phyloP scores from a whole-genome alignment of 2,113 vertebrate genomes.

The Caracal caracal region DNA sequence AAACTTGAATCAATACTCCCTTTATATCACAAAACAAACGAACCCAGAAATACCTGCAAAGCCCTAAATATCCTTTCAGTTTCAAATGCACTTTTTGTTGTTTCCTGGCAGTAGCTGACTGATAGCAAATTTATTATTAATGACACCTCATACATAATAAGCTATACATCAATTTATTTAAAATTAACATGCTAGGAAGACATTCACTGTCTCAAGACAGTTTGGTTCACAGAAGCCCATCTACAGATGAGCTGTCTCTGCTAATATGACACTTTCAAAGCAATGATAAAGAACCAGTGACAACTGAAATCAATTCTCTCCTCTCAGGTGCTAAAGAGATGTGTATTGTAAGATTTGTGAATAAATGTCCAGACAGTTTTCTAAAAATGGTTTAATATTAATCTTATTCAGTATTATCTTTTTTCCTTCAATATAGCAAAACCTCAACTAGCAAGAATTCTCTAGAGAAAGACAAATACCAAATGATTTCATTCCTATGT shows the following conservation, averaged over 20 bases:
- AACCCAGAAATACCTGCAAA: not conserved
- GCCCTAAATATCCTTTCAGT: not conserved
- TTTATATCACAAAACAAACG: not conserved
- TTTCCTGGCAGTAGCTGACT: not conserved
- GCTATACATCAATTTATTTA: not conserved
- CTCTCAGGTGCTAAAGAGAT: not conserved
- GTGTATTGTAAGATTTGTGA: not conserved
- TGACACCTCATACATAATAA: not conserved
- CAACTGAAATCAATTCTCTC: conserved; percentile 35
- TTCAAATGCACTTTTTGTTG: not conserved
- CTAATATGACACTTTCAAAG: conserved; percentile 37
- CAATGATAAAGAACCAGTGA: not conserved
- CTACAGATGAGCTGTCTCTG: not conserved
- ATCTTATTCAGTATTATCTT: conserved; percentile 39
- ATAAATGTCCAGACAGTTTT: conserved; percentile 42
- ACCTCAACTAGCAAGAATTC: not conserved
- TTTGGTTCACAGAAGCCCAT: not conserved
- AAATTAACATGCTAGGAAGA: not conserved
- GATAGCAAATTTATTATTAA: conserved; percentile 5
- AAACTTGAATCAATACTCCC: not conserved
- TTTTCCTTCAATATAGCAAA: not conserved
- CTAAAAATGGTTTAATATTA: not conserved
- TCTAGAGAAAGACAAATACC: not conserved
- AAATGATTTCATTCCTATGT: not conserved
- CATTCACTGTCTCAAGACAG: not conserved